These are phyloP conservation scores for Drosophila sordidapex DNA, from an alignment of 2,888 invertebrate genomes.

Conservation along the genomic window DNA sequence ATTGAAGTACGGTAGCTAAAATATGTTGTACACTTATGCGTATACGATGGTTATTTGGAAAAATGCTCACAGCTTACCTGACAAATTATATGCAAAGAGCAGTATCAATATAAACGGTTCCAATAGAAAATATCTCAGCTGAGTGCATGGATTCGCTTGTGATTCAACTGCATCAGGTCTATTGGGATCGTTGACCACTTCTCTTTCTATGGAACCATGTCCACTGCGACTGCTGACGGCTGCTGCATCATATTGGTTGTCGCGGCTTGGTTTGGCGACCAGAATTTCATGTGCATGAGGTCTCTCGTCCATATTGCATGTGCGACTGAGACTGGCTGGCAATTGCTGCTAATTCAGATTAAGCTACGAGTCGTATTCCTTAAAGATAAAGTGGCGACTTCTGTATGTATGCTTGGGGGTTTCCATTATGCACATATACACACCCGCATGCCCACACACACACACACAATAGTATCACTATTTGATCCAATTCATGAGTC, in stretches of 20 bases:
- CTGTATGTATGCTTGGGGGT: constrained; percentile 33
- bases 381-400: constrained; percentile 56
- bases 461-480: constrained; percentile 17
- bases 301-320: constrained; percentile 58
- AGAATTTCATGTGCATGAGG: constrained; percentile 62
- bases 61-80: constrained; percentile 62
- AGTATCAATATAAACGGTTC: constrained; percentile 80
- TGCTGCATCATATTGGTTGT: constrained; percentile 5
- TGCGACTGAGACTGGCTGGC: constrained; percentile 43
- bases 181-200: not conserved
- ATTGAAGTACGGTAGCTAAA: constrained; percentile 86
- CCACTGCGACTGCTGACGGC: not conserved
- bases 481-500: constrained; percentile 49
- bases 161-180: not conserved
- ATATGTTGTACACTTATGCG: constrained; percentile 9
- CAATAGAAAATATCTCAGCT: constrained; percentile 56
- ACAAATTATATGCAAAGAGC: constrained; percentile 82
- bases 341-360: constrained; percentile 14
- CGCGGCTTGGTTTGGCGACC: constrained; percentile 42
- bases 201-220: constrained; percentile 4
- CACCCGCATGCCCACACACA: not conserved
- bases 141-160: not conserved
- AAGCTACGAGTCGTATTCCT: constrained; percentile 17
- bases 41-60: not conserved
- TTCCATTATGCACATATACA: constrained; percentile 29